Evolutionary conservation across 2,888 invertebrate species (phyloP).

Genomic region (Volucella bombylans): DNA sequence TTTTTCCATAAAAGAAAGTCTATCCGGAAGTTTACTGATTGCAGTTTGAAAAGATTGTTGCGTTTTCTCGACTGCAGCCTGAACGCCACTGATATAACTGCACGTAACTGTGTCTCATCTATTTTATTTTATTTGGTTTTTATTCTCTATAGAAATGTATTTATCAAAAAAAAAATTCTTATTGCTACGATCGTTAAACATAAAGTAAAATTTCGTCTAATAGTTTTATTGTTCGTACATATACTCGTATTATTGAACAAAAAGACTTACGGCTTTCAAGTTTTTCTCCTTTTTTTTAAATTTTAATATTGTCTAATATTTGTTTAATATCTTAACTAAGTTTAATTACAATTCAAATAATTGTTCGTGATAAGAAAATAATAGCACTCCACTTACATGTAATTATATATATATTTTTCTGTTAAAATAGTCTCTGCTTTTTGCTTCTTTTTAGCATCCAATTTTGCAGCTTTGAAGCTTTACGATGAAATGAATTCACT

Average conservation of each 20-base stretch:
- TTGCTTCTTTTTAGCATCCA: too few relatives aligned
- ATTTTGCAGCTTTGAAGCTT: too few relatives aligned
- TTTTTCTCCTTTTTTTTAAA: neutral
- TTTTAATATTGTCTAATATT: too few relatives aligned
- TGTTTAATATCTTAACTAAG: neutral
- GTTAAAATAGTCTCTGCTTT: too few relatives aligned
- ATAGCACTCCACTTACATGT: slow-evolving; percentile 6
- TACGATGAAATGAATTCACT: too few relatives aligned
- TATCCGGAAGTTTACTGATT: slow-evolving; percentile 23
- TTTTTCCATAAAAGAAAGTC: slow-evolving; percentile 24
- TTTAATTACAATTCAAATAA: neutral
- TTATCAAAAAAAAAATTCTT: neutral
- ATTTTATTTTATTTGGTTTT: slow-evolving; percentile 1
- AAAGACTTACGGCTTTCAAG: neutral
- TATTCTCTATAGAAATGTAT: neutral
- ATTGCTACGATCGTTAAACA: neutral
- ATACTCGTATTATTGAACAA: too few relatives aligned
- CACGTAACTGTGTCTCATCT: slow-evolving; percentile 5
- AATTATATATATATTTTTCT: too few relatives aligned
- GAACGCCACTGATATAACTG: slow-evolving; percentile 12
- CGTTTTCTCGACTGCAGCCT: slow-evolving; percentile 13
- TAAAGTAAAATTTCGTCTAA: neutral
- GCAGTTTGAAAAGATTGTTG: slow-evolving; percentile 13
- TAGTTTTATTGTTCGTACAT: neutral
- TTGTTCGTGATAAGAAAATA: neutral